Base-by-base conservation (phyloP, 2,888 invertebrate genomes). In the Noctua fimbriata region DNA sequence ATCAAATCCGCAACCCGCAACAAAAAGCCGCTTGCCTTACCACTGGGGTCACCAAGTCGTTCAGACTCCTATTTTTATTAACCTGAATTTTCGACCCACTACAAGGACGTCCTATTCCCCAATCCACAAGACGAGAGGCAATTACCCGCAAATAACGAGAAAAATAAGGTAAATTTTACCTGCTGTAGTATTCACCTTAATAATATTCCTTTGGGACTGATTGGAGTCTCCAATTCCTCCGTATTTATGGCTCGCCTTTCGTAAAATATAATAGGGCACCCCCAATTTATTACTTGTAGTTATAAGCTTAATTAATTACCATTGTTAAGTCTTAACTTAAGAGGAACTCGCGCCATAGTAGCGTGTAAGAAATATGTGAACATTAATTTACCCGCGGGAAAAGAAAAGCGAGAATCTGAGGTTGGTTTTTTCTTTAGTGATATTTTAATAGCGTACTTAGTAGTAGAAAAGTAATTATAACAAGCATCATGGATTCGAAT, bases 221-320 rank as follows among this genome's bases (percentile, higher is more conserved):
- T 86, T 83, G 36, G 67, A 70, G 55, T 28, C 24, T 81, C 32
- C 32, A 58, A 65, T 69, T 67, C 44, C 36, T 41, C 0, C 47
- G 16, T 84, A 82, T 84, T 58, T 52, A 84, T 67, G n/a, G 73
- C 44, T n/a, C 21, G 32, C 44, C n/a, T 73, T 82, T 52, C 66
- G 55, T 82, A 76, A 82, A 73, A 71, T 73, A 73, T 76, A 78
- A 74, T 73, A 63, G 66, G n/a, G 10, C 32, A 36, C 24, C 36
- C 4, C 41, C 69, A 63, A 87, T 78, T 78, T 78, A 78, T 73
- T 78, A 58, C 75, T n/a, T 66, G 71, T 70, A 60, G 21, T 44
- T 73, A 52, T 79, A 70, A 81, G 71, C 63, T 67, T n/a, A 78
- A 83, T 70, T 75, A 83, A 75, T 84, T 86, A 86, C 72, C 28